Base-by-base conservation (phyloP, 2,113 vertebrate genomes). In the Cyprinodon brontotheroides region DNA sequence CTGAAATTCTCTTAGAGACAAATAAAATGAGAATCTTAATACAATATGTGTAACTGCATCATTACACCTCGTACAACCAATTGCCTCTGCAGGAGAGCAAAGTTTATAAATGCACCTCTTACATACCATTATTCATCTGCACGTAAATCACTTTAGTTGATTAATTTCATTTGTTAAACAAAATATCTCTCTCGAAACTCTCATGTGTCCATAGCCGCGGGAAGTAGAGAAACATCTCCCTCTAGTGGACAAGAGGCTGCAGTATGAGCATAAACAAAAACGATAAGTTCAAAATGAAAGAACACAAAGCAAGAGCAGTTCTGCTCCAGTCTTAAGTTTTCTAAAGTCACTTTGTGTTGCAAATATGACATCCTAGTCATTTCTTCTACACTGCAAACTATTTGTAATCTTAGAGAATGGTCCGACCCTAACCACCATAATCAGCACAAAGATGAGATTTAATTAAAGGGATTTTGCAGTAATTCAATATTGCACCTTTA, bases 161-260 rank as follows among this genome's bases (percentile, higher is more conserved):
- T 60, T 72, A 48, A 78, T 67, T 39, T 20, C 61, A 70, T 74
- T 73, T 60, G 63, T 45, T 75, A 39, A 86, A 62, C 22, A 71
- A 72, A 85, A 80, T 20, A 38, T 72, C 63, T 43, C 61, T 61
- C 67, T 39, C 47, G 17, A 53, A 48, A 70, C 70, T 72, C 20
- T 72, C 37, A 47, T 37, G 10, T 13, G 65, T 70, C 75, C 79
- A 80, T 85, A 88, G 87, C 89, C 75, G 76, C 37, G 82, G 91
- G 89, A 92, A 89, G 88, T 41, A 74, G 70, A 70, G 41, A 66
- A 29, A 67, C 68, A 79, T 83, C 80, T 20, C 84, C 84, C 61
- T 82, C 89, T 86, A 40, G 79, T 87, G 90, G 81, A 22, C 3
- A 17, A 79, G 8, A 29, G 45, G 29, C 12, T 4, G 41, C 81